phyloP scores from a whole-genome alignment of 2,888 invertebrate species.

The Parnassius smintheus region DNA sequence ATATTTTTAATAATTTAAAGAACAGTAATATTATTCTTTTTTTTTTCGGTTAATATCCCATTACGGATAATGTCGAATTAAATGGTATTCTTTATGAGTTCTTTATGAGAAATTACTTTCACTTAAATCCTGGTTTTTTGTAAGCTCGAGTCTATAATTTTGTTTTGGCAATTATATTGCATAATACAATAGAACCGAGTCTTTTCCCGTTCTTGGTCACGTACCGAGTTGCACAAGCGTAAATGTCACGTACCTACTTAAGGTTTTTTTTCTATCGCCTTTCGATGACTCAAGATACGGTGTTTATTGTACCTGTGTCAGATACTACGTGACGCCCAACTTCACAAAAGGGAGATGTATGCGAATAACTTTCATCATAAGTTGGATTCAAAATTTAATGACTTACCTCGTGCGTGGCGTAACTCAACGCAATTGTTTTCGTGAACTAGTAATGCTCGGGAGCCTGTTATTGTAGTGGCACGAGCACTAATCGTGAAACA shows the following conservation, averaged over 20 bases:
- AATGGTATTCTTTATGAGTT: constrained; percentile 19
- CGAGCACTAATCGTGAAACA: constrained; percentile 67
- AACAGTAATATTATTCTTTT: constrained; percentile 9
- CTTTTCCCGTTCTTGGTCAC: constrained; percentile 68
- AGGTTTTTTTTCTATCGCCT: constrained; percentile 59
- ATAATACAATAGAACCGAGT: constrained; percentile 57
- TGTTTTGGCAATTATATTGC: constrained; percentile 74
- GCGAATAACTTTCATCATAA: constrained; percentile 66
- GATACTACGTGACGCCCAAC: constrained; percentile 47
- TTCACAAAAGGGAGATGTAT: constrained; percentile 58
- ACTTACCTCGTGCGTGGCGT: constrained; percentile 41
- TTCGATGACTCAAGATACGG: constrained; percentile 58
- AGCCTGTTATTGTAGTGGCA: constrained; percentile 46
- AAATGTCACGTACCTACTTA: constrained; percentile 63
- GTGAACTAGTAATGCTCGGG: constrained; percentile 43
- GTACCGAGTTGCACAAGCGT: constrained; percentile 71
- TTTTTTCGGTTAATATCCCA: constrained; percentile 21
- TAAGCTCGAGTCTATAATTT: constrained; percentile 50
- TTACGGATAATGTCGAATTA: constrained; percentile 22
- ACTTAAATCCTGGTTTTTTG: constrained; percentile 60
- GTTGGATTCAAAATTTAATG: constrained; percentile 55
- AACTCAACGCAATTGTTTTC: constrained; percentile 36
- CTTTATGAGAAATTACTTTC: constrained; percentile 53
- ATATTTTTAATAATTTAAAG: constrained; percentile 12
- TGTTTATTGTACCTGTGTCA: constrained; percentile 42